A percentile compares a stretch with the other conserved stretches of the same genome.
Evolutionary conservation across 30 jellyfish, hydroid and myxozoan genomes (phyloP).

Genomic region (Hydra vulgaris): DNA sequence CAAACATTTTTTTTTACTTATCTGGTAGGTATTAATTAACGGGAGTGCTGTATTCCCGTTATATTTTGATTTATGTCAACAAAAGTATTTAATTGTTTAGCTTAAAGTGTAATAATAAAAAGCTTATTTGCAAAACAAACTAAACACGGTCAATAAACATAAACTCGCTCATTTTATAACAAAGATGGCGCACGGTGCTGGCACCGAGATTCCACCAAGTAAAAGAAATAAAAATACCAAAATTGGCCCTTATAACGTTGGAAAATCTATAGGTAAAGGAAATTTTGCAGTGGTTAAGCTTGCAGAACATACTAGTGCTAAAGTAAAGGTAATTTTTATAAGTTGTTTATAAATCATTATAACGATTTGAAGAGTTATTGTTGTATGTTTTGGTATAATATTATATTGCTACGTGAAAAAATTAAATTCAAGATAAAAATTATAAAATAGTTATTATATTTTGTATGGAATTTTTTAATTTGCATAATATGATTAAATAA

Average conservation of each 20-base stretch:
- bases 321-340: constrained; percentile 40
- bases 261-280: constrained; percentile 89
- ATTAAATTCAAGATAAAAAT: no score
- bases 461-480: no score
- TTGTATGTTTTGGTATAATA: no score
- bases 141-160: neutral
- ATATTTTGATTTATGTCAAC: no score
- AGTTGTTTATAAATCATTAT: neutral
- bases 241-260: constrained; percentile 65
- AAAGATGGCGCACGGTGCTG: constrained; percentile 32
- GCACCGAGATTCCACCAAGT: constrained; percentile 15
- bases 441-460: no score
- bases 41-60: no score
- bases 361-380: neutral
- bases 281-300: constrained; percentile 90
- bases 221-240: constrained; percentile 12
- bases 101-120: neutral
- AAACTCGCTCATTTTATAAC: neutral
- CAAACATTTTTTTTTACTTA: no score
- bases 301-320: constrained; percentile 81
- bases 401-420: no score
- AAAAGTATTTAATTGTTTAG: neutral
- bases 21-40: no score
- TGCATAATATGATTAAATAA: no score
- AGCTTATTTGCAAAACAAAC: neutral